Conservation (phyloP, 2,113 vertebrate species). For the Callocephalon fimbriatum region DNA sequence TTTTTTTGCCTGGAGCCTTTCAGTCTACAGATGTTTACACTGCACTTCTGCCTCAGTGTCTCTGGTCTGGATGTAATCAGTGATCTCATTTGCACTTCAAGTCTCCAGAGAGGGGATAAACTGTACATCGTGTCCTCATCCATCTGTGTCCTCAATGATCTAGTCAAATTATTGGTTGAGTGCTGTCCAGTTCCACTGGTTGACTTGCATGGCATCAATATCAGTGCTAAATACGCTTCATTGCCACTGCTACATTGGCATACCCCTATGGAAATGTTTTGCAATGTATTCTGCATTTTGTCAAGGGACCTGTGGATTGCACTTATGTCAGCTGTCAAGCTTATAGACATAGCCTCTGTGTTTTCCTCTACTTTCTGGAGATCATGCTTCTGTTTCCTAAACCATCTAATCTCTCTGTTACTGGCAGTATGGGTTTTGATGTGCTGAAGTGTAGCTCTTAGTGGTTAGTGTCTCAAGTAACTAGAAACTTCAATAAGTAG, state of each 20-base stretch:
- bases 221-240: neutral
- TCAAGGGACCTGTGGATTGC: neutral
- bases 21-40: neutral
- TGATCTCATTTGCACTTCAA: constrained; percentile 42
- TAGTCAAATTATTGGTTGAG: neutral
- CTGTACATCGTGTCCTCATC: neutral
- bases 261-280: neutral
- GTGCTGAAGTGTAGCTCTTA: neutral
- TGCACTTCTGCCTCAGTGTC: constrained; percentile 23
- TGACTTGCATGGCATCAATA: neutral
- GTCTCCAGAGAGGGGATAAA: constrained; percentile 22
- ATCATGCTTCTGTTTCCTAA: neutral
- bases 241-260: neutral
- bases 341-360: neutral
- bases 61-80: constrained; percentile 52
- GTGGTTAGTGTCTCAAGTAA: neutral
- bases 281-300: neutral
- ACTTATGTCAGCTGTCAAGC: neutral
- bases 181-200: neutral
- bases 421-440: neutral
- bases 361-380: neutral
- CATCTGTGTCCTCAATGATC: constrained; percentile 19
- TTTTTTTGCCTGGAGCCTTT: neutral
- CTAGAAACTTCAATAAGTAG: neutral
- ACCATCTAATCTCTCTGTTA: neutral